phyloP scores from a whole-genome alignment of 2,113 vertebrate species.

The Calypte anna region DNA sequence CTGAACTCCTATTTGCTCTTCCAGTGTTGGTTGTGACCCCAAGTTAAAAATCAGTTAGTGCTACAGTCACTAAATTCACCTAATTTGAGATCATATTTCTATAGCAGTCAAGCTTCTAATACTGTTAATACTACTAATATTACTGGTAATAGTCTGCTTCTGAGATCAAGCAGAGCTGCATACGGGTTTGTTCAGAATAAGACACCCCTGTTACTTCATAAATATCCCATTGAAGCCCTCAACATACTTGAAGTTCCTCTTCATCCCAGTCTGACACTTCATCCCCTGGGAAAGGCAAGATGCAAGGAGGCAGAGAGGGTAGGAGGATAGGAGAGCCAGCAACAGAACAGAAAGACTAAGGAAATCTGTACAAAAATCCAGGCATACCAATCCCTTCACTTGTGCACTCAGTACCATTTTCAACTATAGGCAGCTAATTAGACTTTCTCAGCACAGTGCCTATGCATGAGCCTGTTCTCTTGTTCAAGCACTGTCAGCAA shows the following conservation, averaged over 20 bases:
- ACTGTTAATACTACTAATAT: background rate
- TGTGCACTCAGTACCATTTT: background rate
- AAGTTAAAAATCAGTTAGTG: background rate
- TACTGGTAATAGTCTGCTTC: background rate
- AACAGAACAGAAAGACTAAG: background rate
- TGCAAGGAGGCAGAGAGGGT: background rate
- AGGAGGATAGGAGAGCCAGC: background rate
- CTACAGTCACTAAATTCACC: background rate
- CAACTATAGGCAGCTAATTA: slow-evolving; percentile 29
- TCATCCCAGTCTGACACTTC: background rate
- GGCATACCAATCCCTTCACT: background rate
- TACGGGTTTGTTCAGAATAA: background rate
- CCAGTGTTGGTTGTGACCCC: background rate
- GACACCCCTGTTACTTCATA: background rate
- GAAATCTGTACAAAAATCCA: background rate
- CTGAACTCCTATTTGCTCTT: background rate
- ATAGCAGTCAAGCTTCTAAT: background rate
- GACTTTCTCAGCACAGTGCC: background rate
- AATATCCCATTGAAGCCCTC: background rate
- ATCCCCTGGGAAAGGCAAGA: background rate
- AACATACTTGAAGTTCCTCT: background rate
- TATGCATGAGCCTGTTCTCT: slow-evolving; percentile 24
- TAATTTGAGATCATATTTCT: background rate
- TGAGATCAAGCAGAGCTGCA: background rate
- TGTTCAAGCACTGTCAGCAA: slow-evolving; percentile 49